phyloP scores from a whole-genome alignment of 2,113 vertebrate genomes.

The Sphyrna mokarran region DNA sequence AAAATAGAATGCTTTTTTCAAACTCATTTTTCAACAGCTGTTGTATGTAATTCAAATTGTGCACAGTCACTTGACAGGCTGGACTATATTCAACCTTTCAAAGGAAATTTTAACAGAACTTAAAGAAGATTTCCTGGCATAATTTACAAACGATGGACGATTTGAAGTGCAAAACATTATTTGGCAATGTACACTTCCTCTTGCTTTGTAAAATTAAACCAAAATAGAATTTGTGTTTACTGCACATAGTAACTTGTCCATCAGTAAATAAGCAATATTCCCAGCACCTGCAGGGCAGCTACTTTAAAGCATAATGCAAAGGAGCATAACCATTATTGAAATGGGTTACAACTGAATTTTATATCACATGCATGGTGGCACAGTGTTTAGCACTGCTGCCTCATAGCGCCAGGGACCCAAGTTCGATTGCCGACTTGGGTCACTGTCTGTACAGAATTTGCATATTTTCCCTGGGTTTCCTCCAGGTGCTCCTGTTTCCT shows the following conservation, averaged over 20 bases:
- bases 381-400: no score
- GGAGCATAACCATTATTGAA: background rate
- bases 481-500: no score
- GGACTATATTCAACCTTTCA: constrained; percentile 78
- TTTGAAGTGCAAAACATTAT: constrained; percentile 90
- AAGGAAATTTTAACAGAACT: constrained; percentile 75
- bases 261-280: constrained; percentile 1
- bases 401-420: no score
- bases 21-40: constrained; percentile 83
- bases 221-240: constrained; percentile 66
- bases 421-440: no score
- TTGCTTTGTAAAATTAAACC: constrained; percentile 75
- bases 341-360: background rate
- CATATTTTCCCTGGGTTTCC: no score
- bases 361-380: background rate
- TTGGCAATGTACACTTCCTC: constrained; percentile 81
- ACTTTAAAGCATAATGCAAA: background rate
- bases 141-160: constrained; percentile 79
- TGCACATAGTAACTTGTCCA: constrained; percentile 38
- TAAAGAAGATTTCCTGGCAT: constrained; percentile 77
- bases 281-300: background rate
- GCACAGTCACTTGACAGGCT: constrained; percentile 69
- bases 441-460: no score
- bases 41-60: constrained; percentile 70
- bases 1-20: constrained; percentile 67